Percentiles rank a stretch among this genome's conserved stretches.
phyloP scores from a whole-genome alignment of 2,888 invertebrate species.

The Bursaphelenchus okinawaensis region DNA sequence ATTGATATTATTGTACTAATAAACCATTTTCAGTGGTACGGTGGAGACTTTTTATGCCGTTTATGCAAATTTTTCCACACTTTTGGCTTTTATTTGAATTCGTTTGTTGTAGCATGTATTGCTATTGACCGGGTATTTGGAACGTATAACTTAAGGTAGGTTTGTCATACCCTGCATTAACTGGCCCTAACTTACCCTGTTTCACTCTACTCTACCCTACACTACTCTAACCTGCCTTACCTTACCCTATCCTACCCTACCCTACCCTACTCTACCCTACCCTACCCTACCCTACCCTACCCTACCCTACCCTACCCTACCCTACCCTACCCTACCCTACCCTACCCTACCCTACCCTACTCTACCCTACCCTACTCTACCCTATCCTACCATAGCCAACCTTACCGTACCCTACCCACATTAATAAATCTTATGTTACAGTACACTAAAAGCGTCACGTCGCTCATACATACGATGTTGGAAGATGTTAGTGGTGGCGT shows the following conservation, averaged over 20 bases:
- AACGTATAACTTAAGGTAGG: conserved; percentile 38
- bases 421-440: conserved; percentile 19
- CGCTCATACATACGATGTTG: conserved; percentile 37
- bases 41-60: conserved; percentile 46
- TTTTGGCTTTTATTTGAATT: conserved; percentile 51
- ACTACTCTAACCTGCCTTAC: too few species aligned
- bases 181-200: too few species aligned
- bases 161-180: too few species aligned
- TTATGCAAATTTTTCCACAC: conserved; percentile 51
- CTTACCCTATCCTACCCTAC: too few species aligned
- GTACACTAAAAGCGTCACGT: conserved; percentile 38
- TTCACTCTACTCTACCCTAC: neutral
- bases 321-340: neutral
- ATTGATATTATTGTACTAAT: too few species aligned
- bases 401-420: conserved; percentile 3
- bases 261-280: too few species aligned
- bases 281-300: too few species aligned
- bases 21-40: conserved; percentile 43
- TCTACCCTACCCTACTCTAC: neutral
- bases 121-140: conserved; percentile 48
- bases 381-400: too few species aligned
- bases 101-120: conserved; percentile 50
- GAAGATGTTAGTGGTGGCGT: conserved; percentile 38
- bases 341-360: neutral
- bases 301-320: too few species aligned